Conservation (phyloP, 1,140 invertebrate genomes). For the Lutraria rhynchaena region DNA sequence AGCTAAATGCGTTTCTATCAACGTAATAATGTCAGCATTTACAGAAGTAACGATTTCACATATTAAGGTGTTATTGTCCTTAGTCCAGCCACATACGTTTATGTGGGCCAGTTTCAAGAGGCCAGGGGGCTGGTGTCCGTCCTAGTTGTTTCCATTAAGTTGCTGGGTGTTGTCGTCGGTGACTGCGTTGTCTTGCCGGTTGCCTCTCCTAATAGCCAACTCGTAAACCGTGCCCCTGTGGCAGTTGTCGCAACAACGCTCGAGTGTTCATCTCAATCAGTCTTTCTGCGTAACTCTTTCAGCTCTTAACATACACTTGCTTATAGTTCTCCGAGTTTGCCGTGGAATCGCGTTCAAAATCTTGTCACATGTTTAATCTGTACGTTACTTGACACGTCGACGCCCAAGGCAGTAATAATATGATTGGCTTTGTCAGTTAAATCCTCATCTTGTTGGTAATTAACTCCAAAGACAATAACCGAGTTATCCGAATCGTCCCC, state of each 20-base stretch:
- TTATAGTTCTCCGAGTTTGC: neutral
- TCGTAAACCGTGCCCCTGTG: constrained; percentile 4
- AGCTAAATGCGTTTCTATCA: constrained; percentile 12
- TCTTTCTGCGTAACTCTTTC: constrained; percentile 7
- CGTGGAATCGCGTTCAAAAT: neutral
- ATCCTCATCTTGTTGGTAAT: neutral
- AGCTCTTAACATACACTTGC: neutral
- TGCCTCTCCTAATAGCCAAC: neutral
- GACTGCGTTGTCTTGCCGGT: neutral
- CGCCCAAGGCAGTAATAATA: constrained; percentile 1
- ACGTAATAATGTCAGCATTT: constrained; percentile 14
- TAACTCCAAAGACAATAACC: neutral
- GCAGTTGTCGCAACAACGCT: neutral
- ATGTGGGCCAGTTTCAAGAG: constrained; percentile 10
- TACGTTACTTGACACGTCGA: neutral
- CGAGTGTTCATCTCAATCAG: constrained; percentile 11
- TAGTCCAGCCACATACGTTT: constrained; percentile 31
- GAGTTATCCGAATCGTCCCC: neutral
- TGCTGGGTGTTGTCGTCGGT: neutral
- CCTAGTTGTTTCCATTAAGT: neutral
- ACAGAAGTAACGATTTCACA: neutral
- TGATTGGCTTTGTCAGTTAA: neutral
- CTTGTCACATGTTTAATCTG: neutral
- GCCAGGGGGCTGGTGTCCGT: neutral
- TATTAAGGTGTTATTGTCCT: constrained; percentile 12